phyloP scores from a whole-genome alignment of 2,113 vertebrate species.

The Eira barbara region DNA sequence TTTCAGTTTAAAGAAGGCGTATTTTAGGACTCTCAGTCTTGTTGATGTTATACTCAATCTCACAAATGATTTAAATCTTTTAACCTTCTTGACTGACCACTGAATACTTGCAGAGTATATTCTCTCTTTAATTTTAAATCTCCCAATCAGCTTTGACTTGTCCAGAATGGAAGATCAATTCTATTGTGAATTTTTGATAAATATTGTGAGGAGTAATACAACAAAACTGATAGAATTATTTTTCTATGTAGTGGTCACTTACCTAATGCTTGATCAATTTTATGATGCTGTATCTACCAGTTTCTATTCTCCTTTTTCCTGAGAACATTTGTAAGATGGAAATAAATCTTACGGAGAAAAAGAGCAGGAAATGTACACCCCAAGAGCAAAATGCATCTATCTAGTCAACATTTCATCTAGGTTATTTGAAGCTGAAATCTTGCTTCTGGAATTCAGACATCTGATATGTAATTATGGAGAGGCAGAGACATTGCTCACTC shows the following conservation, averaged over 20 bases:
- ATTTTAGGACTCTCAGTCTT: background rate
- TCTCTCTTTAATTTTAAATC: background rate
- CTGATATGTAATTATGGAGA: conserved; percentile 60
- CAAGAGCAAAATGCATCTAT: conserved; percentile 7
- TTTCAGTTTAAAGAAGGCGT: background rate
- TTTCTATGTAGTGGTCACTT: background rate
- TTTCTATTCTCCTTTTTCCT: conserved; percentile 36
- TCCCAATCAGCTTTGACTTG: background rate
- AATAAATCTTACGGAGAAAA: background rate
- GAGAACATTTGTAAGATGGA: background rate
- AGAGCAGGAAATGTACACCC: background rate
- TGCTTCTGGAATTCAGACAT: conserved; percentile 25
- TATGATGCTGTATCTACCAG: background rate
- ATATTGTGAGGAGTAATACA: background rate
- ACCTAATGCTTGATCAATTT: background rate
- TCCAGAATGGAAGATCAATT: background rate
- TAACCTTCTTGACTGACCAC: background rate
- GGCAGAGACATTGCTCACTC: conserved; percentile 34
- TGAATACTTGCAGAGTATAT: background rate
- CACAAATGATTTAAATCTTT: background rate
- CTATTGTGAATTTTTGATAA: background rate
- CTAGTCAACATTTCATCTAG: conserved; percentile 46
- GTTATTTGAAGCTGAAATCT: conserved; percentile 34
- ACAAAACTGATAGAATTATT: background rate
- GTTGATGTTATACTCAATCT: background rate